Percentiles rank a stretch among this genome's conserved stretches.
These are phyloP conservation scores for Spizaetus ornatus DNA, from an alignment of 2,113 vertebrate species.

Conservation along the genomic window DNA sequence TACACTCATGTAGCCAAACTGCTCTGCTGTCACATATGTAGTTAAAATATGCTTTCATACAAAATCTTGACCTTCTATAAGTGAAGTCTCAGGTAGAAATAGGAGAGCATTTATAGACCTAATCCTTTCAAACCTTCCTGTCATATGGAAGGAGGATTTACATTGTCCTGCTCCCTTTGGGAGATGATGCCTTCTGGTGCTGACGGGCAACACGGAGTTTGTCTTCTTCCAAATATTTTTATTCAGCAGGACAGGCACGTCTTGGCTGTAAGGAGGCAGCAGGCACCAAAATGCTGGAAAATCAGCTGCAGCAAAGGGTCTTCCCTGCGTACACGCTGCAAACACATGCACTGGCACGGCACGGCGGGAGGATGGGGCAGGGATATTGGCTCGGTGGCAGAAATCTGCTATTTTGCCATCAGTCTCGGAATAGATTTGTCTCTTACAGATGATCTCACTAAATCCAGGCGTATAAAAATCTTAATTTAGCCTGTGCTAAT, in stretches of 20 bases:
- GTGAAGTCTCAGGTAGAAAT: not conserved
- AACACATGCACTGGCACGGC: not conserved
- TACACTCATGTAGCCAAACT: not conserved
- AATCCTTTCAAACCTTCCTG: not conserved
- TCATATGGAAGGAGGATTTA: not conserved
- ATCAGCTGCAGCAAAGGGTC: not conserved
- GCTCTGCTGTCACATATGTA: not conserved
- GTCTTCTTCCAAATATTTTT: not conserved
- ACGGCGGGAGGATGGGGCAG: rapidly evolving
- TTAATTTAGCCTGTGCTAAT: not conserved
- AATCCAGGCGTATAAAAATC: not conserved
- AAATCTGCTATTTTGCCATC: not conserved
- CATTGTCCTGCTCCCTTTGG: not conserved
- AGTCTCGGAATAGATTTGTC: no score
- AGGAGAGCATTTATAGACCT: not conserved
- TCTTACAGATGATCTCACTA: not conserved
- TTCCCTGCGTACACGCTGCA: rapidly evolving
- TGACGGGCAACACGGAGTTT: not conserved
- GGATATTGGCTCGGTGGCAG: rapidly evolving
- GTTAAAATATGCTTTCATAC: not conserved
- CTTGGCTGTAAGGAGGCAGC: not conserved
- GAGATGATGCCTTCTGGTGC: not conserved
- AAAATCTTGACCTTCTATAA: not conserved
- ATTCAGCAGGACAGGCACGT: not conserved
- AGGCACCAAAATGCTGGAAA: not conserved